phyloP scores from a whole-genome alignment of 2,888 invertebrate species.

The Limnephilus rhombicus region DNA sequence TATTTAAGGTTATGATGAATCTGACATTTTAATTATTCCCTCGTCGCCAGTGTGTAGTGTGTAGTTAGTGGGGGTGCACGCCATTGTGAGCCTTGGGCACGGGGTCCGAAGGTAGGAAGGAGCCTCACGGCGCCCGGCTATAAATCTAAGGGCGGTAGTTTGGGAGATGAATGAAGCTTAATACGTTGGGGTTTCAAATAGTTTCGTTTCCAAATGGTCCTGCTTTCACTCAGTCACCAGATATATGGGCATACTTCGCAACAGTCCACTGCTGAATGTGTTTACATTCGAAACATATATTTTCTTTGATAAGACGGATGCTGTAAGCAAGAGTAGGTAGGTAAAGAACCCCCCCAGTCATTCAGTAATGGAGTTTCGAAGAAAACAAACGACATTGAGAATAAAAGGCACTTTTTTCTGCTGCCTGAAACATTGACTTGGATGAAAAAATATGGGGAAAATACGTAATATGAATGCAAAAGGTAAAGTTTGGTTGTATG shows the following conservation, averaged over 20 bases:
- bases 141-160: slow-evolving; percentile 64
- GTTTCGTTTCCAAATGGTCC: slow-evolving; percentile 46
- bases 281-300: slow-evolving; percentile 33
- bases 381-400: background rate
- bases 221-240: slow-evolving; percentile 45
- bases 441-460: background rate
- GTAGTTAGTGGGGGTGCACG: background rate
- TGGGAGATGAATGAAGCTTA: slow-evolving; percentile 64
- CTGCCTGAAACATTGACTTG: background rate
- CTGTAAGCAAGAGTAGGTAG: background rate
- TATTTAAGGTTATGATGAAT: slow-evolving; percentile 19
- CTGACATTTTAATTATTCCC: slow-evolving; percentile 29
- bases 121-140: slow-evolving; percentile 59
- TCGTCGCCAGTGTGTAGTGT: background rate
- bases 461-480: background rate
- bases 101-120: slow-evolving; percentile 48
- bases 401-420: background rate
- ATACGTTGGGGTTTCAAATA: slow-evolving; percentile 52
- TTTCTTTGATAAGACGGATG: background rate
- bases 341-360: background rate
- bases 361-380: slow-evolving; percentile 1
- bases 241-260: slow-evolving; percentile 42
- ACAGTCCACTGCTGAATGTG: slow-evolving; percentile 17
- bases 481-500: background rate
- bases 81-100: slow-evolving; percentile 46